phyloP scores from a whole-genome alignment of 2,888 invertebrate species.

The Callosobruchus maculatus region DNA sequence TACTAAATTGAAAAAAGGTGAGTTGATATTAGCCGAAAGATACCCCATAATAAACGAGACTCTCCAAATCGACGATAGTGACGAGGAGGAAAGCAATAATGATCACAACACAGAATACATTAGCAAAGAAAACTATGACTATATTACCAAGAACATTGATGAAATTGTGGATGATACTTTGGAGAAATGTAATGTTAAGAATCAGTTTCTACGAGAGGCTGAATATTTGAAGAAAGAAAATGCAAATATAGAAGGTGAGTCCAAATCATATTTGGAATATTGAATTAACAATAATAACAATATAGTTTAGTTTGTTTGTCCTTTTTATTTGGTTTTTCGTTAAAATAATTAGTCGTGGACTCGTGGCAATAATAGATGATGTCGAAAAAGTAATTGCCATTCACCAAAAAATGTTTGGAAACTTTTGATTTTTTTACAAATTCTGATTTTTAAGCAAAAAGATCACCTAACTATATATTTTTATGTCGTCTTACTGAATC shows the following conservation, averaged over 20 bases:
- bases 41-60: slow-evolving; percentile 45
- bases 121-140: slow-evolving; percentile 36
- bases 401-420: too few relatives aligned
- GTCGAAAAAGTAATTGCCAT: too few relatives aligned
- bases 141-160: slow-evolving; percentile 50
- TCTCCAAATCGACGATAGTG: slow-evolving; percentile 46
- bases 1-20: slow-evolving; percentile 27
- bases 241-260: slow-evolving; percentile 33
- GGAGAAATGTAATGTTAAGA: slow-evolving; percentile 50
- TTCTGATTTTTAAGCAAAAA: too few relatives aligned
- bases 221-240: slow-evolving; percentile 41
- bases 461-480: too few relatives aligned
- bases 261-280: too few relatives aligned
- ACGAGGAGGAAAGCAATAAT: slow-evolving; percentile 39
- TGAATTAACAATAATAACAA: too few relatives aligned
- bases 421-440: too few relatives aligned
- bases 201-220: slow-evolving; percentile 46
- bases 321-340: neutral
- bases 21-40: slow-evolving; percentile 28
- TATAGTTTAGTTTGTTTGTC: too few relatives aligned
- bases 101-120: slow-evolving; percentile 30
- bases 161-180: slow-evolving; percentile 50
- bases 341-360: too few relatives aligned
- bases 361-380: too few relatives aligned
- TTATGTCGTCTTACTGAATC: too few relatives aligned